Evolutionary conservation across 2,888 invertebrate genomes (phyloP), one percentile per base, ranked within the genome.

Genomic region (Tuta absoluta): DNA sequence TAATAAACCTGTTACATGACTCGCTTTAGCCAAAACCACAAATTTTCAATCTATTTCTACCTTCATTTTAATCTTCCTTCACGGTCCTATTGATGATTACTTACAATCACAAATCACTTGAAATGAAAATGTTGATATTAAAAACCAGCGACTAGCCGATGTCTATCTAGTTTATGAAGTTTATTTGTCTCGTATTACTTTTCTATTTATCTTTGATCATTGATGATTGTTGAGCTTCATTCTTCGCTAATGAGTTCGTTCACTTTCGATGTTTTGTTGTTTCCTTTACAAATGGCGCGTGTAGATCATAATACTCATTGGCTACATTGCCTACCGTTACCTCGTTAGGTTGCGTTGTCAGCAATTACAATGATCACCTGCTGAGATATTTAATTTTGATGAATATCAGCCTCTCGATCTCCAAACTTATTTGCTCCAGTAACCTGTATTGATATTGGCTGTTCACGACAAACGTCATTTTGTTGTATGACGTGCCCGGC

Each of bases 341-440:
- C 69, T 70, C 65, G 67, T 68, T 71, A 69, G 65, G 67, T 71
- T 72, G 71, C 72, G 70, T 75, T 74, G 73, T 77, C 72, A 76
- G 69, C 74, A 73, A 75, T 80, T 78, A 83, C 80, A 80, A 79
- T 78, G 79, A 78, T 69, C 82, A 83, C 87, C 84, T 79, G 87
- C 85, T 82, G 86, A 68, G 85, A 82, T 82, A 85, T 86, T 81
- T 80, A 85, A 86, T 84, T 88, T 84, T 77, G 86, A 88, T 89
- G 83, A 80, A 75, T 81, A 84, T 84, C 81, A 76, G 77, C 80
- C 81, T 77, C 75, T 75, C 69, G 72, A 81, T 80, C 81, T 76
- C 71, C 74, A 72, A 71, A 76, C 73, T 75, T 77, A 85, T 84
- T 80, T 86, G 84, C 70, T 81, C 87, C 68, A 83, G 81, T 87